phyloP scores from a whole-genome alignment of 1,140 invertebrate species.

The Hyles vespertilio region DNA sequence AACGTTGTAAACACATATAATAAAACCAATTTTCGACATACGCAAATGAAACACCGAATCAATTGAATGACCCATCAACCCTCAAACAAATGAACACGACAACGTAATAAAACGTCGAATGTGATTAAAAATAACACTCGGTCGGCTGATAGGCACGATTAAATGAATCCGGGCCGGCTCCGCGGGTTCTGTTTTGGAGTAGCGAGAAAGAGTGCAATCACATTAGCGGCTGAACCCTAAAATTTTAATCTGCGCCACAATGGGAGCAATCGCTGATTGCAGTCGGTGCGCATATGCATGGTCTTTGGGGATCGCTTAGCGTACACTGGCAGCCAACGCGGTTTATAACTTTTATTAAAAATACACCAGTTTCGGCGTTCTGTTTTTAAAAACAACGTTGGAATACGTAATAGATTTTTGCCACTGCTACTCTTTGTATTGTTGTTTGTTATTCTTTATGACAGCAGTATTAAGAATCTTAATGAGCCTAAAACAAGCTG shows the following conservation, averaged over 20 bases:
- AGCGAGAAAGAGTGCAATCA: slow-evolving; percentile 67
- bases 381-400: slow-evolving; percentile 1
- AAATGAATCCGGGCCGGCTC: slow-evolving; percentile 48
- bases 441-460: too few relatives aligned
- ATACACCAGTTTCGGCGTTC: not conserved
- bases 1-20: too few relatives aligned
- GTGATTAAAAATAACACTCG: slow-evolving; percentile 64
- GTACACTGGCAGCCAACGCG: slow-evolving; percentile 35
- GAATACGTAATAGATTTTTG: too few relatives aligned
- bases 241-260: slow-evolving; percentile 74
- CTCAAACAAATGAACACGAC: too few relatives aligned
- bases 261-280: slow-evolving; percentile 71
- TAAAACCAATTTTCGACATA: too few relatives aligned
- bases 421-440: too few relatives aligned
- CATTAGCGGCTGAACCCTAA: slow-evolving; percentile 73
- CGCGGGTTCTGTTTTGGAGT: slow-evolving; percentile 15
- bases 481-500: too few relatives aligned
- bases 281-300: slow-evolving; percentile 68
- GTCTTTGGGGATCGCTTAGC: slow-evolving; percentile 71
- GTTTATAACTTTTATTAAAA: not conserved
- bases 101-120: slow-evolving; percentile 34
- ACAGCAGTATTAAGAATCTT: too few relatives aligned
- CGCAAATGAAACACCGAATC: too few relatives aligned
- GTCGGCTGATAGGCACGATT: slow-evolving; percentile 51
- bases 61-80: too few relatives aligned